Evolutionary conservation across 2,888 invertebrate genomes (phyloP).

Genomic region (Stenodera caucasica): DNA sequence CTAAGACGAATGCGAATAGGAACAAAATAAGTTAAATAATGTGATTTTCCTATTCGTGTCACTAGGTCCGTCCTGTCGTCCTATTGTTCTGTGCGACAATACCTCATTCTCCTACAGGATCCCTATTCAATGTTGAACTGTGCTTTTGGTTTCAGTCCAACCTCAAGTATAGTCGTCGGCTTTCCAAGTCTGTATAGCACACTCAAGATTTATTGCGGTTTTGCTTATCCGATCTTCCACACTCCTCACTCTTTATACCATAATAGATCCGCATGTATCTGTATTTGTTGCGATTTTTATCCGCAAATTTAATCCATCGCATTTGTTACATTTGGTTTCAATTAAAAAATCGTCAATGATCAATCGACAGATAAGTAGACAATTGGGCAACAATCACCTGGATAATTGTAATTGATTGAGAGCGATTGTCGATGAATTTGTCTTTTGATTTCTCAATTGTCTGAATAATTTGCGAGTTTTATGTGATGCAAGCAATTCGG

Average conservation of each 20-base stretch:
- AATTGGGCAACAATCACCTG: slow-evolving; percentile 5
- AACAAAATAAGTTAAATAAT: slow-evolving; percentile 35
- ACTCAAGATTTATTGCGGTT: slow-evolving; percentile 42
- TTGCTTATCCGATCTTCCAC: slow-evolving; percentile 39
- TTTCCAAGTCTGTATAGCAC: slow-evolving; percentile 34
- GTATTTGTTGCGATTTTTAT: slow-evolving; percentile 28
- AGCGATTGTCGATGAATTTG: neutral
- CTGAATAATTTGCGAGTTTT: slow-evolving; percentile 12
- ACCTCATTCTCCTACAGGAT: slow-evolving; percentile 29
- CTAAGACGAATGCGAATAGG: slow-evolving; percentile 24
- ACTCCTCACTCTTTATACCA: too few relatives aligned
- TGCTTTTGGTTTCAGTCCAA: slow-evolving; percentile 28
- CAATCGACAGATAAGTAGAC: neutral
- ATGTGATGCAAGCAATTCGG: slow-evolving; percentile 18
- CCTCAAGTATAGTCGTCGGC: slow-evolving; percentile 28
- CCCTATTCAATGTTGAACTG: slow-evolving; percentile 26
- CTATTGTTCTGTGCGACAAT: slow-evolving; percentile 37
- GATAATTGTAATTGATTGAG: slow-evolving; percentile 21
- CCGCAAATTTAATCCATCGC: slow-evolving; percentile 27
- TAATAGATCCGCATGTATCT: slow-evolving; percentile 22
- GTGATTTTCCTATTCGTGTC: slow-evolving; percentile 30
- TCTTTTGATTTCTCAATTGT: slow-evolving; percentile 10
- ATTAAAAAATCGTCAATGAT: neutral
- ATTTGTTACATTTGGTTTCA: slow-evolving; percentile 12
- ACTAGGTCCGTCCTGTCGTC: slow-evolving; percentile 28